These are phyloP conservation scores for Agriopis aurantiaria DNA, from an alignment of 2,888 invertebrate species.

Conservation along the genomic window DNA sequence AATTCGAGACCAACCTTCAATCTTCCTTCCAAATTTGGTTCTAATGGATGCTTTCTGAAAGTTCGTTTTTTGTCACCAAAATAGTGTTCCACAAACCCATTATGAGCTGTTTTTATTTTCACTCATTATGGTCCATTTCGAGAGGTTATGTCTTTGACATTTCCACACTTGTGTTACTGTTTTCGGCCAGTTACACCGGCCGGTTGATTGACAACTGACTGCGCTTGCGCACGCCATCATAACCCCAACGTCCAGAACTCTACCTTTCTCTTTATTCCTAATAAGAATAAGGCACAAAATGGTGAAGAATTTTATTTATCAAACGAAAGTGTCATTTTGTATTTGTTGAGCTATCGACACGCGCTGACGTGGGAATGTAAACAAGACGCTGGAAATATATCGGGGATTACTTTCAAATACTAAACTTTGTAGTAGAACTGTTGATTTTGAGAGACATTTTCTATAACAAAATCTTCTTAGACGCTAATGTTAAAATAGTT, in stretches of 20 bases:
- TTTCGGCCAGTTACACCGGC: conserved; percentile 55
- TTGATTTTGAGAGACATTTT: conserved; percentile 33
- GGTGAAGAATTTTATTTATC: conserved; percentile 34
- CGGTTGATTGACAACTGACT: conserved; percentile 70
- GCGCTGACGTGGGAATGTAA: conserved; percentile 81
- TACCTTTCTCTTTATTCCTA: conserved; percentile 29
- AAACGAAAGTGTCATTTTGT: conserved; percentile 49
- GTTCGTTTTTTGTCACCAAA: conserved; percentile 18
- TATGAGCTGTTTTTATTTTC: conserved; percentile 38
- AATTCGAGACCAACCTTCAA: background rate
- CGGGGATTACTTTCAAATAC: conserved; percentile 59
- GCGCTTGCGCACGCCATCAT: conserved; percentile 49
- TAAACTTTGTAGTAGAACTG: conserved; percentile 46
- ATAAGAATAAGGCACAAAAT: conserved; percentile 52
- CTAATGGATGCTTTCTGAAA: conserved; percentile 18
- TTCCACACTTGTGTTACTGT: conserved; percentile 52
- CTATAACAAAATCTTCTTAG: background rate
- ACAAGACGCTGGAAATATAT: conserved; percentile 67
- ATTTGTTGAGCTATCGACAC: conserved; percentile 67
- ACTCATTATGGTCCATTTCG: conserved; percentile 38
- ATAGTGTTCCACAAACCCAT: conserved; percentile 27
- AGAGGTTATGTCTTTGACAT: conserved; percentile 52
- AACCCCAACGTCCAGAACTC: conserved; percentile 17
- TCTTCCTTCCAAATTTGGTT: background rate
- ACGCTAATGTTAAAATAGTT: too few relatives aligned